Base-by-base conservation (phyloP, 2,797 vertebrate species). In the Enteromius radiatus region DNA sequence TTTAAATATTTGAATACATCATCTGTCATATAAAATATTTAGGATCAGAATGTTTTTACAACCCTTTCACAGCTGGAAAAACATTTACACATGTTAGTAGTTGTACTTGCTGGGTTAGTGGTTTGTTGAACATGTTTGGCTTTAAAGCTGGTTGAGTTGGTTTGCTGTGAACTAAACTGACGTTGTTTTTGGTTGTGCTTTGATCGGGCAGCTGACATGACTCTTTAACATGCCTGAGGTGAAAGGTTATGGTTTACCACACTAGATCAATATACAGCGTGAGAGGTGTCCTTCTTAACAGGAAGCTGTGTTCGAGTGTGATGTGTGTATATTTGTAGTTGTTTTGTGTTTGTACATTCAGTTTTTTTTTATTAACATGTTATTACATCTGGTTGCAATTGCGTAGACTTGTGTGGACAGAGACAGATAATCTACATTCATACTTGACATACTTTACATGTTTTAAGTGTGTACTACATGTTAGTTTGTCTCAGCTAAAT, bases 221-320 rank as follows among this genome's bases (percentile, higher is more conserved):
- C 64, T 21, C 63, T 76, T 76, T 80, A 75, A 82, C 68, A 85
- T 10, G 17, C 78, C 77, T 84, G 82, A 80, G 71, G 59, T 76
- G 47, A 80, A 64, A 49, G 31, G 68, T 10, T 49, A 10, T 76
- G 73, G 56, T 38, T 69, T 70, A 19, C 52, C 69, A 80, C 21
- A 17, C 33, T 12, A 47, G 36, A 41, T 67, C 1, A 5, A 28
- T 59, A 5, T 54, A 31, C 49, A 82, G 47, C 36, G 36, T 12
- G 49, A 76, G 75, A 85, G 56, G 61, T 77, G n/a, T 67, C 70
- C 21, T 82, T 5, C 6, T 59, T 68, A 70, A 80, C 77, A 70
- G 47, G 71, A 83, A 79, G 43, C 23, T 7, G 10, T 77, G 49
- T 49, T 77, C 26, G n/a, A 82, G 6, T 78, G 47, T 85, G 69